Evolutionary conservation across 2,888 invertebrate species (phyloP), one percentile per base, ranked within the genome.

Genomic region (Tetranychus truncatus): DNA sequence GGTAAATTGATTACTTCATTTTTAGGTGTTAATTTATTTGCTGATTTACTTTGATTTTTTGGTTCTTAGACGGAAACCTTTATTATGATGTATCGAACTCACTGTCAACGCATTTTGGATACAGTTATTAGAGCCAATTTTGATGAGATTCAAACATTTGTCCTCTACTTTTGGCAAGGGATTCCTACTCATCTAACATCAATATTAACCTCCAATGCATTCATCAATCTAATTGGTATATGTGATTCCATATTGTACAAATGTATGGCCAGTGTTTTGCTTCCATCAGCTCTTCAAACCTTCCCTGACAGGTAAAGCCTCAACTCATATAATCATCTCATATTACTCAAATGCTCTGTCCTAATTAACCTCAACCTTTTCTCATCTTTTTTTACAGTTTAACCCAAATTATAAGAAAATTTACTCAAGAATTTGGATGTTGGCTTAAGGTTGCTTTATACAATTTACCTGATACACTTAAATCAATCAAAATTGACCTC

Each of bases 221-320:
- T 84, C 5, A 82, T 84, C 20, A 82, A 82, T 76, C 79, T 85
- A 75, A 83, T 85, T 6, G 84, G 83, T 3, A 83, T 84, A 11
- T 85, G 84, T 79, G 84, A 85, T 79, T 82, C 82, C 73, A 83
- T 84, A 72, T 80, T 84, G 45, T 85, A 85, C 80, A 81, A 82
- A 76, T 82, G 84, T 21, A 81, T 85, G 34, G 81, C 83, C 20
- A 81, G 81, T 65, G 84, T 84, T 15, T 81, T 85, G 73, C 81
- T 84, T 80, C 84, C 84, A 1, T 82, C 84, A 9, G 82, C 83
- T 6, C 78, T 83, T 45, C 84, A 84, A 78, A 80, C 82, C 5
- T 77, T 83, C 21, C 82, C 83, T 5, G 83, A 83, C 77, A 83
- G 83, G 83, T 83, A 75, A 75, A 45, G 6, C 5, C 20, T 21